These are phyloP conservation scores for Gisinianus flammeolus DNA, from an alignment of 2,888 invertebrate genomes.

Conservation along the genomic window DNA sequence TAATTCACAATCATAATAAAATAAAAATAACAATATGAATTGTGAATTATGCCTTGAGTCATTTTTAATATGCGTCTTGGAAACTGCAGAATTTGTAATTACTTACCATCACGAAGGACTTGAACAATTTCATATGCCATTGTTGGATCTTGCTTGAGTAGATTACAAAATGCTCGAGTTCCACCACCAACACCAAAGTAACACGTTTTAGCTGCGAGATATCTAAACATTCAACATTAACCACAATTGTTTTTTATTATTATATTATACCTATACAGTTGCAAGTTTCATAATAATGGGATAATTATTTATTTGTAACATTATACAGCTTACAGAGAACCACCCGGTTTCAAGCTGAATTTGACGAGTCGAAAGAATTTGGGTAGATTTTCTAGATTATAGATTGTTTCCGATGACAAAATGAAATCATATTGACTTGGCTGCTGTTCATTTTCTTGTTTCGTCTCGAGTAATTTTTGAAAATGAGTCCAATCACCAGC, in stretches of 20 bases:
- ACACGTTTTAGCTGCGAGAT: constrained; percentile 85
- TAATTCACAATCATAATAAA: constrained; percentile 15
- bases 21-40: neutral
- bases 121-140: constrained; percentile 66
- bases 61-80: too few relatives aligned
- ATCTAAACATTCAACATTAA: constrained; percentile 62
- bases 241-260: too few relatives aligned
- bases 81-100: neutral
- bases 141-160: constrained; percentile 65
- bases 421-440: constrained; percentile 75
- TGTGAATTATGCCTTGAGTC: neutral
- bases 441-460: constrained; percentile 50
- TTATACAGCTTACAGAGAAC: constrained; percentile 68
- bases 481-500: constrained; percentile 79
- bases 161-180: constrained; percentile 74
- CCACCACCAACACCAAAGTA: constrained; percentile 97
- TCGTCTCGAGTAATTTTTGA: constrained; percentile 59
- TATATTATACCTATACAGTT: constrained; percentile 40
- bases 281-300: constrained; percentile 24
- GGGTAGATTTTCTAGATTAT: constrained; percentile 77
- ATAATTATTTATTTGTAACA: constrained; percentile 31
- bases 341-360: constrained; percentile 68
- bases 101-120: constrained; percentile 38
- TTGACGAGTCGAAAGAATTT: constrained; percentile 76
- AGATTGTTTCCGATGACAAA: constrained; percentile 92